A percentile compares a stretch with the other conserved stretches of the same genome.
phyloP scores from a whole-genome alignment of 1,140 invertebrate genomes.

The Melanaphis sacchari region DNA sequence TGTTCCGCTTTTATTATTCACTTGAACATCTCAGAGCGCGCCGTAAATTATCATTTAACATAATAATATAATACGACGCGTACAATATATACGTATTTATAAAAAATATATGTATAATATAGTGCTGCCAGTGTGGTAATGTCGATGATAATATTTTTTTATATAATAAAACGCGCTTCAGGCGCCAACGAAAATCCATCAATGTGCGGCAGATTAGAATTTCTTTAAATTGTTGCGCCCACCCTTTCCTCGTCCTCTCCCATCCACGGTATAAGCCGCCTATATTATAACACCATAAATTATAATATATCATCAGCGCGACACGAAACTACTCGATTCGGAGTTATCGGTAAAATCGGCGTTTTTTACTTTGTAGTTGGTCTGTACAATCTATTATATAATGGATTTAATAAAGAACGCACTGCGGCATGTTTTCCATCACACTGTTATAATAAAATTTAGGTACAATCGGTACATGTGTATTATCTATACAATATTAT shows the following conservation, averaged over 20 bases:
- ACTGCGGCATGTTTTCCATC: not conserved
- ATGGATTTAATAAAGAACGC: not conserved
- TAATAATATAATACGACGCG: not conserved
- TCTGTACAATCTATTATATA: not conserved
- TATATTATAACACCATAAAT: conserved; percentile 3
- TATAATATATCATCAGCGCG: not conserved
- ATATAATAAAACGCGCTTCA: not conserved
- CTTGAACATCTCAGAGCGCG: not conserved
- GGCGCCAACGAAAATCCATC: not conserved
- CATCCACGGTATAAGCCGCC: not conserved
- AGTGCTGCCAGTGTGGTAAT: not conserved
- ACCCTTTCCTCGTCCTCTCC: not conserved
- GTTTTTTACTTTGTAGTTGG: conserved; percentile 8
- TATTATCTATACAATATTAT: not conserved
- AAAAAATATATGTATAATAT: not conserved
- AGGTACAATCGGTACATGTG: too few relatives aligned
- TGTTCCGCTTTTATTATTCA: conserved; percentile 10
- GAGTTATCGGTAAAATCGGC: not conserved
- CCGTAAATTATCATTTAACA: conserved; percentile 14
- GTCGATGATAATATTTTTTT: not conserved
- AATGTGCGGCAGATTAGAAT: not conserved
- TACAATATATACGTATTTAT: not conserved
- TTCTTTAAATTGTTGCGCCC: not conserved
- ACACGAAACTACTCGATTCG: not conserved
- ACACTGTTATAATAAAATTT: not conserved